These are phyloP conservation scores for Typhlichthys subterraneus DNA, from an alignment of 2,797 vertebrate species.

Conservation along the genomic window DNA sequence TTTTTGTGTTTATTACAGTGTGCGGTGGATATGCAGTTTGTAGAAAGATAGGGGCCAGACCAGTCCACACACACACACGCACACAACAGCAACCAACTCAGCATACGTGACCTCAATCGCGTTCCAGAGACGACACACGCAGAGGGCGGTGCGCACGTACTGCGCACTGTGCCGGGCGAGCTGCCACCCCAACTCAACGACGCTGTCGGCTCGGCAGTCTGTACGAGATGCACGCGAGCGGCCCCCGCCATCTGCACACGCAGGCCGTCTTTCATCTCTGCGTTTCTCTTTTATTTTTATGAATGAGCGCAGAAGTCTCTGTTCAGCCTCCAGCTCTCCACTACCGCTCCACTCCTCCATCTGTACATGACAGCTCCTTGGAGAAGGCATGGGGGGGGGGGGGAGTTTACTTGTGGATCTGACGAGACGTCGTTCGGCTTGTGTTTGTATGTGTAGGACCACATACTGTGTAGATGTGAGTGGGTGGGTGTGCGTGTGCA, in stretches of 20 bases:
- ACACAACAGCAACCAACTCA: constrained; percentile 11
- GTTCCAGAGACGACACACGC: constrained; percentile 13
- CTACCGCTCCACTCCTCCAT: constrained; percentile 41
- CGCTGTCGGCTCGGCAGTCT: constrained; percentile 27
- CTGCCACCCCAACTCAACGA: constrained; percentile 19
- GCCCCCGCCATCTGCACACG: constrained; percentile 36
- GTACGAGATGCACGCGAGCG: constrained; percentile 15
- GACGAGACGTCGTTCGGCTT: no score
- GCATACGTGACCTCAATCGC: constrained; percentile 15
- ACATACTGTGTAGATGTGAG: constrained; percentile 42
- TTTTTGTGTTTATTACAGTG: no score
- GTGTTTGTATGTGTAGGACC: constrained; percentile 3
- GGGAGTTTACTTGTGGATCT: neutral
- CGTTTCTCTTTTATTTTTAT: constrained; percentile 55
- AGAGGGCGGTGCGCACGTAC: neutral
- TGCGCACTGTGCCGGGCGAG: neutral
- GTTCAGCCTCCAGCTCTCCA: constrained; percentile 55
- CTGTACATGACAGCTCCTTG: constrained; percentile 57
- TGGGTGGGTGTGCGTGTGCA: constrained; percentile 3
- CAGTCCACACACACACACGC: neutral
- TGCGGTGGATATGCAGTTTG: no score
- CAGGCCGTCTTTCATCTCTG: constrained; percentile 40
- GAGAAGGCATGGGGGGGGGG: constrained; percentile 25
- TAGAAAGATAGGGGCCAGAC: no score
- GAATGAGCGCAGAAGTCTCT: constrained; percentile 57